A percentile compares a stretch with the other conserved stretches of the same genome.
These are phyloP conservation scores for Meandrina meandrites DNA, from an alignment of 92 coral and sea anemone species.

Conservation along the genomic window DNA sequence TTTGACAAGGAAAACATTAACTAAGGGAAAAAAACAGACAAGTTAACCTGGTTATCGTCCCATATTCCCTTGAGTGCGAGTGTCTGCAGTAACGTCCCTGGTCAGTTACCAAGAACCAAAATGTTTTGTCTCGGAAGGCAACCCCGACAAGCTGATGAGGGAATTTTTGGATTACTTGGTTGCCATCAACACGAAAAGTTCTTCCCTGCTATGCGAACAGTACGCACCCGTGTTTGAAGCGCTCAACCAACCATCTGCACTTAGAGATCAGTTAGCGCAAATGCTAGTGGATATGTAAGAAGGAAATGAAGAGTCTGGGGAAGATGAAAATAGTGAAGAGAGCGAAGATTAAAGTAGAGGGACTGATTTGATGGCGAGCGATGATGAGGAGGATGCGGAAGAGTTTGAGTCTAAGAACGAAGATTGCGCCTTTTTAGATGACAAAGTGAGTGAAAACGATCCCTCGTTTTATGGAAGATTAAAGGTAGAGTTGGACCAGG, in stretches of 20 bases:
- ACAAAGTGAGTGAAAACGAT: background rate
- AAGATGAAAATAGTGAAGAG: background rate
- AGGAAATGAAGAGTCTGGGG: background rate
- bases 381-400: constrained; percentile 42
- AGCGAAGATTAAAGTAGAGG: background rate
- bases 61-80: background rate
- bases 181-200: constrained; percentile 14
- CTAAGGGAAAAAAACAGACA: background rate
- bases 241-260: background rate
- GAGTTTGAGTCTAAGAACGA: constrained; percentile 26
- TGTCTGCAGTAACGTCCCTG: background rate
- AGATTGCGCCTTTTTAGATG: constrained; percentile 5
- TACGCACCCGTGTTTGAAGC: background rate
- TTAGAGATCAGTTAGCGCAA: background rate
- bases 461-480: background rate
- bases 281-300: background rate
- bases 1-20: background rate
- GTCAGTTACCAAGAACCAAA: background rate
- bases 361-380: background rate
- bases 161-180: constrained; percentile 20
- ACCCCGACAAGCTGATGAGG: constrained; percentile 6
- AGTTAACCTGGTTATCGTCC: background rate
- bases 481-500: background rate
- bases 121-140: constrained; percentile 19
- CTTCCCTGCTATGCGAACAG: background rate